Conservation (phyloP, 2,113 vertebrate genomes). For the Mobula birostris region DNA sequence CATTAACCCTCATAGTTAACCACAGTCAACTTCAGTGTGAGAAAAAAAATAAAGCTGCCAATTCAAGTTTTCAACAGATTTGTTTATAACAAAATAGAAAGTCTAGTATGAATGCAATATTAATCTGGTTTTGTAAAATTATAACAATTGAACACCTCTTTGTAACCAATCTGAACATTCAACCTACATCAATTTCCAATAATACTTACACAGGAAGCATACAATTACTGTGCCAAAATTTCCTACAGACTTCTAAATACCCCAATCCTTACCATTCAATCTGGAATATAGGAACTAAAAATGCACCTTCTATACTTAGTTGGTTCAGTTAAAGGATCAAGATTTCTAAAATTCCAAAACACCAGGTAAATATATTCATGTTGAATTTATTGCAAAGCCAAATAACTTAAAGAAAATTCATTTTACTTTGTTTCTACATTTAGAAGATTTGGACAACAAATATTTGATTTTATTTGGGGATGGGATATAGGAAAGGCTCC, state of each 20-base stretch:
- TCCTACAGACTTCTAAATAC: neutral
- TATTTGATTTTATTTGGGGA: neutral
- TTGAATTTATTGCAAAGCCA: neutral
- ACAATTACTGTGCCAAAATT: neutral
- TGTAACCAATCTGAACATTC: neutral
- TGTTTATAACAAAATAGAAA: neutral
- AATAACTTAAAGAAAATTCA: neutral
- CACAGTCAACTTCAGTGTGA: neutral
- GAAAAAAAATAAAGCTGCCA: neutral
- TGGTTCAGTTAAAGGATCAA: neutral
- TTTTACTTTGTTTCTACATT: neutral
- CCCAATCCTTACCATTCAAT: neutral
- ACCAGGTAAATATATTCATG: neutral
- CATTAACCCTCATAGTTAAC: neutral
- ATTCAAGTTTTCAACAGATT: neutral
- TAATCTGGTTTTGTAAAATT: neutral
- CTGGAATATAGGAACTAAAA: neutral
- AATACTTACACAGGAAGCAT: neutral
- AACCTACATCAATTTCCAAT: neutral
- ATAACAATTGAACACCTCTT: neutral
- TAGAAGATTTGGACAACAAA: neutral
- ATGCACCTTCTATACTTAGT: neutral
- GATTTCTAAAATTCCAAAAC: neutral
- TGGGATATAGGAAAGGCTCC: neutral
- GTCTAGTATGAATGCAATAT: neutral